A percentile compares a stretch with the other conserved stretches of the same genome.
These are phyloP conservation scores for Cheirogaleus major DNA, from an alignment of 2,797 vertebrate genomes.

Conservation along the genomic window DNA sequence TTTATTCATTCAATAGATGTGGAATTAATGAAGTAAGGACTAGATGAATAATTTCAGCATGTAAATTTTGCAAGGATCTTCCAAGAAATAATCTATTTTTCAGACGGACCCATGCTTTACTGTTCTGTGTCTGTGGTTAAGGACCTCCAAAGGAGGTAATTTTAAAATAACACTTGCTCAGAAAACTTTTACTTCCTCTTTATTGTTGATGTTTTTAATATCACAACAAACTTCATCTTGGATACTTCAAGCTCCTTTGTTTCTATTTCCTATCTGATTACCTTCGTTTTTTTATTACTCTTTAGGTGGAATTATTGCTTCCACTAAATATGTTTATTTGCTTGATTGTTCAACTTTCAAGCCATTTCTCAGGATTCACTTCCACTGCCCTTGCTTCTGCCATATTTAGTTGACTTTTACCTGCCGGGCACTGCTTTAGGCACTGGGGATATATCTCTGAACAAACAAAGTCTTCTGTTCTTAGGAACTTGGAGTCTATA, in stretches of 20 bases:
- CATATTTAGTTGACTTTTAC: background rate
- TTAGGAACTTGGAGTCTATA: background rate
- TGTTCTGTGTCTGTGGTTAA: background rate
- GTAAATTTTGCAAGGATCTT: background rate
- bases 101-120: background rate
- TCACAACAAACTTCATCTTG: background rate
- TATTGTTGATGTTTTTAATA: background rate
- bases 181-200: background rate
- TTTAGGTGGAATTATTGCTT: background rate
- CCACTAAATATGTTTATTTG: background rate
- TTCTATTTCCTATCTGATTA: background rate
- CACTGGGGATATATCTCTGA: background rate
- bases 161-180: slow-evolving; percentile 18
- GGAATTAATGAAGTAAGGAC: background rate
- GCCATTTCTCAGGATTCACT: background rate
- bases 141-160: background rate
- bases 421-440: background rate
- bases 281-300: background rate
- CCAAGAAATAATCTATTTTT: background rate
- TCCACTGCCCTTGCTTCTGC: background rate
- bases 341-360: background rate
- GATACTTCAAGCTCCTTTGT: background rate
- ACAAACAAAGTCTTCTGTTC: background rate
- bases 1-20: background rate
- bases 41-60: background rate